Base-by-base conservation (phyloP, 2,888 invertebrate genomes). In the Caenorhabditis afra region DNA sequence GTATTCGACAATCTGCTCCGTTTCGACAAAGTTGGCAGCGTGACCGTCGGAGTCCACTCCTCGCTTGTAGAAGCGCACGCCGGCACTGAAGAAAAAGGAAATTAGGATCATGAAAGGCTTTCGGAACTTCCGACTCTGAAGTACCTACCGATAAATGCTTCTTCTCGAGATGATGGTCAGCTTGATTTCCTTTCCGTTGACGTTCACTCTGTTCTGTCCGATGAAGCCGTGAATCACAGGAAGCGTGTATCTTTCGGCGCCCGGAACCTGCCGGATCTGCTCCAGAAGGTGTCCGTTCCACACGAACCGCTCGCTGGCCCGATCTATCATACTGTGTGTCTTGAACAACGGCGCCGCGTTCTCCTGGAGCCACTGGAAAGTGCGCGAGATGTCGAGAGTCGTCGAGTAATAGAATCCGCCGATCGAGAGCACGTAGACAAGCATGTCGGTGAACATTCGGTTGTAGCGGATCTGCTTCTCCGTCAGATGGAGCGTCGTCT, bases 21-120 rank as follows among this genome's bases (percentile, higher is more conserved):
- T 97, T 92, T 99, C 99, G 0, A 99, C 97, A 91, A 94, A 99
- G 92, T 99, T 99, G 0, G 99, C 96, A 49, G 96, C 96, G 89
- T 96, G 94, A 1, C 99, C 99, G 90, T 93, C 92, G 0, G 93
- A 92, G 91, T 99, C 95, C 59, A 96, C 93, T 1, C 99, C 99
- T 44, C 99, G 93, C 90, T 87, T 87, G 75, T 87, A 85, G 79
- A 89, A 89, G 8, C 89, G 87, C 55, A 89, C 88, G 7, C 89
- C 89, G 10, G 89, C 87, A 23, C 88, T 88, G 67, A 52, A n/a
- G n/a, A n/a, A 85, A 66, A 41, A 55, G 2, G 47, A n/a, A 16
- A 29, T 7, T 29, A 29, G n/a, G n/a, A n/a, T n/a, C n/a, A n/a
- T n/a, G n/a, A n/a, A n/a, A n/a, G n/a, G n/a, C n/a, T n/a, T n/a